Evolutionary conservation across 1,140 invertebrate species (phyloP), one percentile per base, ranked within the genome.

Genomic region (Delia radicum): DNA sequence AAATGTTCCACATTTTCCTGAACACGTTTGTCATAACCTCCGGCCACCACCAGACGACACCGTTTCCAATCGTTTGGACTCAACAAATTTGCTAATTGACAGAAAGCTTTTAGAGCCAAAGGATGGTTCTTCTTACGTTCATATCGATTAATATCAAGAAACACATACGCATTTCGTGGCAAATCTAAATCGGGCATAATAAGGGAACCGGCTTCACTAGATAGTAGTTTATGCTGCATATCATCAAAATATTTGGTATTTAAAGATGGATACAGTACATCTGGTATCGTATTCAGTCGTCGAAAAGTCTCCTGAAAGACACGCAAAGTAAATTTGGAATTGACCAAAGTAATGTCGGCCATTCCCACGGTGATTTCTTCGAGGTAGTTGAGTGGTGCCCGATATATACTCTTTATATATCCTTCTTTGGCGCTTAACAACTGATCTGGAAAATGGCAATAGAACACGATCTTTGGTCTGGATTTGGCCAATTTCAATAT

Each of bases 371-470:
- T 96, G 33, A 90, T 88, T 85, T 97, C 94, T 88, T 99, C 98
- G 0, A 99, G 76, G 89, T 91, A 96, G 87, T 99, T 95, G 1
- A 99, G 87, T 0, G 96, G 94, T n/a, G 87, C 86, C 46, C 98
- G 89, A 87, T 99, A 99, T 0, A 96, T 21, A 55, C 89, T 89
- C 85, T 98, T 98, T 0, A 94, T 80, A 1, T 86, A 78, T 0
- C 91, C 90, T 21, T 91, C 91, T 76, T 90, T 89, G 2, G 89
- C 82, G 15, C 93, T 93, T 1, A 99, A 88, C 3, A 99, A 88
- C 81, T 96, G 93, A 88, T 99, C 98, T 0, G 98, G 98, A 88
- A 97, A 96, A 88, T 99, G 98, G 80, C 98, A 99, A 81, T 99
- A 99, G 87, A 98, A 99, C 6, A 99, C 85, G 13, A 98, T 89